Base-by-base conservation (phyloP, 2,888 invertebrate genomes). In the Orchestes rusci region DNA sequence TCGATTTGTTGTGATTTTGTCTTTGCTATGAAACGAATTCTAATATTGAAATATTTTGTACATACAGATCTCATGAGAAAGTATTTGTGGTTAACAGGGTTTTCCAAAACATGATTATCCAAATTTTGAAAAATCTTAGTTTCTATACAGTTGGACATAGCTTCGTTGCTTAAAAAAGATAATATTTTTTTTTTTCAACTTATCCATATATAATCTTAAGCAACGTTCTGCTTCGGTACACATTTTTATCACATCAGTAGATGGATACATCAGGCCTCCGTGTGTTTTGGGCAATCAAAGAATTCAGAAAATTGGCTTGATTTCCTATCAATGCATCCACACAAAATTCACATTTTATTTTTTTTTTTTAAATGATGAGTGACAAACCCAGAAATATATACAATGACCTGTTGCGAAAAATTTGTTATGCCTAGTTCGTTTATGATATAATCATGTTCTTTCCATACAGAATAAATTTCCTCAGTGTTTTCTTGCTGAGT, bases 331-430 rank as follows among this genome's bases (percentile, higher is more conserved):
- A 15, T 15, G 41, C 41, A 19, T 12, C 34, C 13, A 41, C 16
- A 41, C 41, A 41, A 4, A 16, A 4, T 35, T 35, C 41, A 34
- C 34, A 41, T 27, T 41, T 35, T 20, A 34, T n/a, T 15, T 27
- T 17, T 8, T 34, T 35, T 27, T 29, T 27, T 16, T 19, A 41
- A 27, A 23, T 27, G 17, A 34, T 20, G 34, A 5, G 41, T 27
- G 4, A 41, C 41, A 27, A 41, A 41, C 12, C 41, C 41, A 20
- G 41, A 33, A 34, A 41, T 41, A 23, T 41, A 41, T 16, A 27
- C 16, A 18, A 41, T 19, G 3, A 41, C 28, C 35, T 41, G 34
- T 8, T 19, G 17, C 4, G 42, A 42, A 42, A 28, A 42, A 16
- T 34, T 35, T 13, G 28, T 42, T 28, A 42, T 34, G 17, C 34